Percentiles rank a stretch among this genome's conserved stretches.
Conservation (phyloP, 2,113 vertebrate species). For the Hypanus sabinus region DNA sequence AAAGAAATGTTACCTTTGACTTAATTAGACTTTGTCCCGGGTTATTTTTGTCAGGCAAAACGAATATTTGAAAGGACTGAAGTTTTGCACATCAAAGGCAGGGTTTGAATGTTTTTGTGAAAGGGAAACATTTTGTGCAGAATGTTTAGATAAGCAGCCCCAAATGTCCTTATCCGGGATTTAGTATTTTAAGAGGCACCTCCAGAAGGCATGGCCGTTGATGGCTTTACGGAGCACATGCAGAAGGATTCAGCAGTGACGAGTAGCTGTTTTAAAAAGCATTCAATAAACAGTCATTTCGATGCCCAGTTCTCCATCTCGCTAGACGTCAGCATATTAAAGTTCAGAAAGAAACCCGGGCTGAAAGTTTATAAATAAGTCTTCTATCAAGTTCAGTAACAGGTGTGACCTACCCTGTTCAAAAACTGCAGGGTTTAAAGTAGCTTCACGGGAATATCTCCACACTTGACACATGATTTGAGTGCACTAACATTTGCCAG, state of each 20-base stretch:
- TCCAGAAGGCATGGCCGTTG: not conserved
- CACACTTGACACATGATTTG: slow-evolving; percentile 13
- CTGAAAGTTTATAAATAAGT: slow-evolving; percentile 99
- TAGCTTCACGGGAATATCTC: slow-evolving; percentile 47
- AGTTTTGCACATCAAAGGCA: not conserved
- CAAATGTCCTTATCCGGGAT: not conserved
- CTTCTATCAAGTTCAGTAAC: slow-evolving; percentile 99
- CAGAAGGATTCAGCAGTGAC: not conserved
- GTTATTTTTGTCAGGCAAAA: too few species aligned
- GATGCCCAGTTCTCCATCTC: slow-evolving; percentile 44
- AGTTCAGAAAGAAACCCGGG: slow-evolving; percentile 87
- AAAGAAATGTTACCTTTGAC: not conserved
- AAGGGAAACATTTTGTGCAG: not conserved
- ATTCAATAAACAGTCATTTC: slow-evolving; percentile 93
- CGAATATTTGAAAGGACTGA: not conserved
- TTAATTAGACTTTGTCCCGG: not conserved
- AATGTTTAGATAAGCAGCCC: not conserved
- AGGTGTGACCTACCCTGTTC: slow-evolving; percentile 98
- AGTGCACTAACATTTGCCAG: slow-evolving; percentile 17
- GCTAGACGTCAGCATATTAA: slow-evolving; percentile 87
- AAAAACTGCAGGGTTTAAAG: slow-evolving; percentile 99
- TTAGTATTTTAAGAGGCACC: not conserved
- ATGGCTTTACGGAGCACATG: not conserved
- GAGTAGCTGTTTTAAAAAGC: slow-evolving; percentile 15
- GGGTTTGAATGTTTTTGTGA: not conserved